phyloP scores from a whole-genome alignment of 2,113 vertebrate species.

The Mugil cephalus region DNA sequence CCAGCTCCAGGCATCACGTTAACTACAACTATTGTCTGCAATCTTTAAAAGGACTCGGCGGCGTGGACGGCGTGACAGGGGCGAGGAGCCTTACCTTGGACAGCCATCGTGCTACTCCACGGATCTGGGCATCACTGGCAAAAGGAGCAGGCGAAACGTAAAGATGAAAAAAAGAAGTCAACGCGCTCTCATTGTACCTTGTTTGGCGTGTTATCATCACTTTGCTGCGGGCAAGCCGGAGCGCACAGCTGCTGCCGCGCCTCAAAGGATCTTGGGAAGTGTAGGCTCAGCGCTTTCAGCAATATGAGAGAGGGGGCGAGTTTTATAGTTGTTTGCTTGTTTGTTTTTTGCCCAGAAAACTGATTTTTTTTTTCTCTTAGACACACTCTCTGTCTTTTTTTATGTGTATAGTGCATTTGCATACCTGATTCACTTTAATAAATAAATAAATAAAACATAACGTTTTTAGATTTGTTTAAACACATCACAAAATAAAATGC shows the following conservation, averaged over 20 bases:
- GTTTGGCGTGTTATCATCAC: slow-evolving; percentile 80
- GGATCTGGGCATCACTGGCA: slow-evolving; percentile 71
- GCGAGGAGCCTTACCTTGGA: slow-evolving; percentile 80
- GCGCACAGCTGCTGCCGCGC: slow-evolving; percentile 67
- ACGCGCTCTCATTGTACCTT: slow-evolving; percentile 67
- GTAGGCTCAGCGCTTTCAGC: slow-evolving; percentile 68
- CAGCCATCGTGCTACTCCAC: slow-evolving; percentile 82
- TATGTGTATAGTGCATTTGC: too few species aligned
- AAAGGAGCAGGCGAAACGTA: slow-evolving; percentile 24
- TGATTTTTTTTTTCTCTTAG: too few species aligned
- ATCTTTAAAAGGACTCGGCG: not conserved
- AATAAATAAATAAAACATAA: too few species aligned
- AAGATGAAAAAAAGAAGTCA: slow-evolving; percentile 34
- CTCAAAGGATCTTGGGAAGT: slow-evolving; percentile 78
- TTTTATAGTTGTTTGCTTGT: not conserved
- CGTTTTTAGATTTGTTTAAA: too few species aligned
- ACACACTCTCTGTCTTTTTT: too few species aligned
- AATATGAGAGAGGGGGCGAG: not conserved
- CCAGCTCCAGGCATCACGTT: not conserved
- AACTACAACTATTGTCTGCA: slow-evolving; percentile 12
- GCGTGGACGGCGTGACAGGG: not conserved
- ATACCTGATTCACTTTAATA: too few species aligned
- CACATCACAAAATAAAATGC: too few species aligned
- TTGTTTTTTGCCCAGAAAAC: too few species aligned
- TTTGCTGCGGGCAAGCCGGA: slow-evolving; percentile 73